These are phyloP conservation scores for Aldrovandia affinis DNA, from an alignment of 2,797 vertebrate genomes.

Conservation along the genomic window DNA sequence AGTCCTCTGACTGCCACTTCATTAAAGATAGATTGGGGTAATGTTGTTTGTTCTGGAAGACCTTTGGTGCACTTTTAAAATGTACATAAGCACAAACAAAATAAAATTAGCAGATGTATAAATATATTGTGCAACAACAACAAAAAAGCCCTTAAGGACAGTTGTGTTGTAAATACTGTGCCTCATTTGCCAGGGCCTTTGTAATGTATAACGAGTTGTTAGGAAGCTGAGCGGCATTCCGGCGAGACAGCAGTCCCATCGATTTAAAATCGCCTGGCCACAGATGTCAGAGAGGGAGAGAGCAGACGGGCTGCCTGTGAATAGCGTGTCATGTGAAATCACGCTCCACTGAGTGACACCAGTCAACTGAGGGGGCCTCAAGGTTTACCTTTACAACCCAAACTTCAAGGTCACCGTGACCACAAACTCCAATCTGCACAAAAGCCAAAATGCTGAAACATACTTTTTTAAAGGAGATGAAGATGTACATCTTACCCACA, in stretches of 20 bases:
- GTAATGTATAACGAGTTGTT: background rate
- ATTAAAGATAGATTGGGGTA: background rate
- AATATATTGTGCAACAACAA: background rate
- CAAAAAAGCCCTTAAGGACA: background rate
- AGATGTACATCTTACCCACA: background rate
- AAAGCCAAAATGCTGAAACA: background rate
- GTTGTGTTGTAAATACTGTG: background rate
- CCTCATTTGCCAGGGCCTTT: background rate
- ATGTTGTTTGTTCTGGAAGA: background rate
- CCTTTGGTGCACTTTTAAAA: background rate
- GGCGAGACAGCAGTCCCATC: background rate
- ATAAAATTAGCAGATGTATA: background rate
- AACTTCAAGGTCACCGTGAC: background rate
- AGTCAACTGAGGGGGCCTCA: background rate
- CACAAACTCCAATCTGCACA: background rate
- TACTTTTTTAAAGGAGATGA: background rate
- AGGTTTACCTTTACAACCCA: slow-evolving; percentile 1
- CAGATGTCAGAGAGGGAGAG: background rate
- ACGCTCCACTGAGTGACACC: background rate
- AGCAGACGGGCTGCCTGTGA: background rate
- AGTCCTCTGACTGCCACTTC: background rate
- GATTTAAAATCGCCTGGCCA: background rate
- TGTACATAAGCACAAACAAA: background rate
- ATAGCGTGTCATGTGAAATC: background rate
- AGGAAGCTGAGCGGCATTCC: background rate